phyloP scores from a whole-genome alignment of 2,113 vertebrate species.

The Peromyscus polionotus region DNA sequence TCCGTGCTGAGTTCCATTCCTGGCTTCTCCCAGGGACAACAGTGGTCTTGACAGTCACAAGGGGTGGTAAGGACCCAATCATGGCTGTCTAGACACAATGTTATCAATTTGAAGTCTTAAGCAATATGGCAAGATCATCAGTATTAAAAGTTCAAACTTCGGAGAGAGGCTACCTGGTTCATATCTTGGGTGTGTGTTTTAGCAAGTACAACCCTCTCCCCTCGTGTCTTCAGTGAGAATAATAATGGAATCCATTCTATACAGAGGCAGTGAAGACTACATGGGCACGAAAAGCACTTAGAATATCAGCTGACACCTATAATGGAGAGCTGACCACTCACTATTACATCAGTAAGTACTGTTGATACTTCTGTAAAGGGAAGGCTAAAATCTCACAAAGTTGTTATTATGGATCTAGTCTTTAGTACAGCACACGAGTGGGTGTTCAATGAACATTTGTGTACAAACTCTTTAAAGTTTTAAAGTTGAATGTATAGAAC shows the following conservation, averaged over 20 bases:
- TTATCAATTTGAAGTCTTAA: not conserved
- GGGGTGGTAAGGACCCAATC: not conserved
- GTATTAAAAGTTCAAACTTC: conserved; percentile 4
- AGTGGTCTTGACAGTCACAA: not conserved
- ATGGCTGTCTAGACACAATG: not conserved
- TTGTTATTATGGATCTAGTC: not conserved
- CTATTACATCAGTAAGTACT: not conserved
- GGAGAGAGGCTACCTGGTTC: conserved; percentile 1
- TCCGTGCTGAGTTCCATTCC: not conserved
- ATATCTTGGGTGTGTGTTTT: not conserved
- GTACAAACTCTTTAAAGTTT: not conserved
- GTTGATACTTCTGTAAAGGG: not conserved
- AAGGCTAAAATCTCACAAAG: not conserved
- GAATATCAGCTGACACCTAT: not conserved
- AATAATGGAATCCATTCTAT: not conserved
- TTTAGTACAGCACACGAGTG: not conserved
- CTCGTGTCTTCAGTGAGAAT: not conserved
- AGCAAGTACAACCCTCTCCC: not conserved
- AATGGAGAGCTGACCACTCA: not conserved
- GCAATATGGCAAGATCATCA: not conserved
- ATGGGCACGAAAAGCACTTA: not conserved
- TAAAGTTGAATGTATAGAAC: too few species aligned
- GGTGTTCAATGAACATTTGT: conserved; percentile 7
- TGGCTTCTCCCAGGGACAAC: not conserved
- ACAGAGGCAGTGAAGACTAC: not conserved